Evolutionary conservation across 2,888 invertebrate genomes (phyloP).

Genomic region (Celastrina argiolus): DNA sequence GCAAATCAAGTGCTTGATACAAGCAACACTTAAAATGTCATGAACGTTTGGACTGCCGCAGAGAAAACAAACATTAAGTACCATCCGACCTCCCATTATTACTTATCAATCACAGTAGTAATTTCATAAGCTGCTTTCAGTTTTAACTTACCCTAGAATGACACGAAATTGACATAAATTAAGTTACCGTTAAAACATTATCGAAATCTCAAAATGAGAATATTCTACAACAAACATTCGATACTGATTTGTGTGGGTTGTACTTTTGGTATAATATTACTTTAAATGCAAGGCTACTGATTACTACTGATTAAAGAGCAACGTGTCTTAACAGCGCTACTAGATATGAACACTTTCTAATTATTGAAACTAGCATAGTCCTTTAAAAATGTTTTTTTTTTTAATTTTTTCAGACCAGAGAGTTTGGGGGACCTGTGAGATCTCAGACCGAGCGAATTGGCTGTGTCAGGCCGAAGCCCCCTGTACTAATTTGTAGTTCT

Average conservation of each 20-base stretch:
- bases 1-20: conserved; percentile 35
- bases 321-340: background rate
- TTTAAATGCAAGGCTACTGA: conserved; percentile 30
- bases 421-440: no score
- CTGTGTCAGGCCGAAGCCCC: no score
- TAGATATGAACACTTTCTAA: conserved; percentile 17
- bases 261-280: conserved; percentile 45
- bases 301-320: conserved; percentile 20
- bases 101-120: conserved; percentile 22
- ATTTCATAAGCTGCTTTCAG: conserved; percentile 19
- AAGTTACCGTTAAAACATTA: conserved; percentile 31
- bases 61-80: conserved; percentile 28
- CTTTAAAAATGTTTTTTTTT: background rate
- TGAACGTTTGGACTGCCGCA: background rate
- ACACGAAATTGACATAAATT: conserved; percentile 57
- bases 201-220: conserved; percentile 45
- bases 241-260: conserved; percentile 52
- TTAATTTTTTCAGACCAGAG: no score
- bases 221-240: conserved; percentile 72
- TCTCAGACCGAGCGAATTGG: background rate
- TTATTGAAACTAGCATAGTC: background rate
- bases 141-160: conserved; percentile 35
- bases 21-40: conserved; percentile 30
- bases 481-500: no score
- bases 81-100: background rate